Evolutionary conservation across 2,113 vertebrate species (phyloP).

Genomic region (Phaetusa simplex): DNA sequence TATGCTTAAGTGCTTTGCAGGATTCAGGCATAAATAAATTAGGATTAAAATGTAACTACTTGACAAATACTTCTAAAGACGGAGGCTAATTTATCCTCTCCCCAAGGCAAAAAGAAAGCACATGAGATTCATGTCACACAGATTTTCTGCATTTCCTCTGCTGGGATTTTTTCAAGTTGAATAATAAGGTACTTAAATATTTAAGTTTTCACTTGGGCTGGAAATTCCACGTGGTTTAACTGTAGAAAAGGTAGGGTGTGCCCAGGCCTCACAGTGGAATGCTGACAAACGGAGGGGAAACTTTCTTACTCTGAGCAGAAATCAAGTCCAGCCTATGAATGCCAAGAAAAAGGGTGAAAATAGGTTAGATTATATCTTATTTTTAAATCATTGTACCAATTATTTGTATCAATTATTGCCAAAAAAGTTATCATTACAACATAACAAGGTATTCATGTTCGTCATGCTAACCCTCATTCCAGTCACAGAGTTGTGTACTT

Average conservation of each 20-base stretch:
- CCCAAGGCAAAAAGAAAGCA: background rate
- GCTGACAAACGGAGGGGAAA: background rate
- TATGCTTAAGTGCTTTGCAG: background rate
- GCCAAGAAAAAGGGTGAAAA: background rate
- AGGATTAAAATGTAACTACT: background rate
- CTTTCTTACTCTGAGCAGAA: background rate
- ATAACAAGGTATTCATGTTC: background rate
- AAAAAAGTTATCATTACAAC: background rate
- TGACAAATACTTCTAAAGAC: background rate
- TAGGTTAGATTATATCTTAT: background rate
- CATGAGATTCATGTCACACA: background rate
- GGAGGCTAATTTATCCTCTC: background rate
- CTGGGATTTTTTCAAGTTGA: background rate
- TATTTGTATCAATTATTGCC: background rate
- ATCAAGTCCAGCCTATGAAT: background rate
- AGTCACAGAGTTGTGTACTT: background rate
- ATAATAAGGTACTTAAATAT: background rate
- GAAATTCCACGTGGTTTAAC: background rate
- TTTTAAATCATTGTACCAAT: background rate
- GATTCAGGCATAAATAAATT: conserved; percentile 15
- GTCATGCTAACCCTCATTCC: background rate
- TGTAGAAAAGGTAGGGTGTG: background rate
- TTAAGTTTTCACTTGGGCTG: background rate
- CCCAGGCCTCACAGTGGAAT: background rate
- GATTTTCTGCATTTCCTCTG: background rate